Conservation (phyloP, 2,888 invertebrate genomes). For the Lasioglossum oenotherae region DNA sequence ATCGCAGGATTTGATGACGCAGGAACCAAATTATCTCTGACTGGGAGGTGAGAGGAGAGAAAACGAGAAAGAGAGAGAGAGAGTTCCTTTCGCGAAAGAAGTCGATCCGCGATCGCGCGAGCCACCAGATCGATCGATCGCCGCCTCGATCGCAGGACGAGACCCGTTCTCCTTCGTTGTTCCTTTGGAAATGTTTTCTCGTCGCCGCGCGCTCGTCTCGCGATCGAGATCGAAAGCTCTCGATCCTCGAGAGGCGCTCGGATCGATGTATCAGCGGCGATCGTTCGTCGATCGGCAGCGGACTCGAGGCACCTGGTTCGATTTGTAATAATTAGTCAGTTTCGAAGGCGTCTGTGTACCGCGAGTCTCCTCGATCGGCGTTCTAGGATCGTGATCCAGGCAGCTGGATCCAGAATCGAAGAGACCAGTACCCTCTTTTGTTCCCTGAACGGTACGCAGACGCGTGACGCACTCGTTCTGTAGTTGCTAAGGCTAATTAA, state of each 20-base stretch:
- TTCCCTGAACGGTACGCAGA: slow-evolving; percentile 50
- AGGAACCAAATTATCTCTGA: slow-evolving; percentile 20
- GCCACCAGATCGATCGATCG: slow-evolving; percentile 14
- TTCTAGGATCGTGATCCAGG: background rate
- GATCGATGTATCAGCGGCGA: background rate
- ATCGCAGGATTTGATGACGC: slow-evolving; percentile 44
- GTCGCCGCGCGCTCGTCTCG: background rate
- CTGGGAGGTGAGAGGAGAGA: background rate
- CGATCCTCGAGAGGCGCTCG: background rate
- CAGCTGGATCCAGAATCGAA: background rate
- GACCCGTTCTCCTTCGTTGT: background rate
- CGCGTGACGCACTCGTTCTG: slow-evolving; percentile 65
- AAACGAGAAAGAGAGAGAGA: slow-evolving; percentile 10
- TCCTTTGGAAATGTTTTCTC: slow-evolving; percentile 6
- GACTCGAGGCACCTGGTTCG: slow-evolving; percentile 46
- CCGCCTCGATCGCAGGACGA: background rate
- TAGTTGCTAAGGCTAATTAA: slow-evolving; percentile 70
- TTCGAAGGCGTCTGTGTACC: slow-evolving; percentile 46
- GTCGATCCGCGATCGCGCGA: slow-evolving; percentile 29
- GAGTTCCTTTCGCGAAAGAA: slow-evolving; percentile 19
- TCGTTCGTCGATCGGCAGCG: slow-evolving; percentile 22
- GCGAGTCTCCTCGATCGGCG: background rate
- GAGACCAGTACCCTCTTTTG: background rate
- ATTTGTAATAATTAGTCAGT: slow-evolving; percentile 42
- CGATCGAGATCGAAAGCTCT: background rate